Conservation (phyloP, 2,888 invertebrate genomes). For the Micoletzkya japonica region DNA sequence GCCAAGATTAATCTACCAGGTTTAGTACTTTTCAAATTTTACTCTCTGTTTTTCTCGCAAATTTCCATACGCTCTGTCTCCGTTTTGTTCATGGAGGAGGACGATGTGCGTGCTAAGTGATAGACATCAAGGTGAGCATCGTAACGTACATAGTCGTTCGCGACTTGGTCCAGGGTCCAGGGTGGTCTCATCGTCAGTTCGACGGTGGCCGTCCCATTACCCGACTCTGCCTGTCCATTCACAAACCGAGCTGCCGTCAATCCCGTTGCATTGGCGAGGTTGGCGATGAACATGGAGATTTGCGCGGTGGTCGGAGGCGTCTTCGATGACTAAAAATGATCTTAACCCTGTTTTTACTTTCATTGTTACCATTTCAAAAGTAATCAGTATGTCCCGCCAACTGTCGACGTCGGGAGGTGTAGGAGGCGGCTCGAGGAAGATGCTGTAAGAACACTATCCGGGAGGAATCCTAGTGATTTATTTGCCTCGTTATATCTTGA, state of each 20-base stretch:
- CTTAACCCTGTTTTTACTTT: background rate
- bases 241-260: background rate
- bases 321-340: slow-evolving; percentile 5
- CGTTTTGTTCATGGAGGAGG: no score
- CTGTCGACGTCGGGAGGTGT: no score
- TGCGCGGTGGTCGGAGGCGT: background rate
- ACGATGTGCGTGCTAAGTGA: background rate
- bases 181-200: background rate
- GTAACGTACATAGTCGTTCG: slow-evolving; percentile 2
- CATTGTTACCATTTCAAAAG: background rate
- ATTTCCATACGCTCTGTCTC: no score
- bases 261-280: slow-evolving; percentile 6
- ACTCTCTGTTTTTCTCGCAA: background rate
- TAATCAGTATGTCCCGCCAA: no score
- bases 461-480: no score
- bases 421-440: no score
- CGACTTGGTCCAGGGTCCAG: slow-evolving; percentile 1
- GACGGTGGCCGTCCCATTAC: background rate
- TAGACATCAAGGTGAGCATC: background rate
- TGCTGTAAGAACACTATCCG: no score
- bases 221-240: background rate
- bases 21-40: background rate
- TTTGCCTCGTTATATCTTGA: no score
- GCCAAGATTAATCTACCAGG: background rate
- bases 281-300: background rate